Evolutionary conservation across 2,888 invertebrate genomes (phyloP).

Genomic region (Autographa gamma): DNA sequence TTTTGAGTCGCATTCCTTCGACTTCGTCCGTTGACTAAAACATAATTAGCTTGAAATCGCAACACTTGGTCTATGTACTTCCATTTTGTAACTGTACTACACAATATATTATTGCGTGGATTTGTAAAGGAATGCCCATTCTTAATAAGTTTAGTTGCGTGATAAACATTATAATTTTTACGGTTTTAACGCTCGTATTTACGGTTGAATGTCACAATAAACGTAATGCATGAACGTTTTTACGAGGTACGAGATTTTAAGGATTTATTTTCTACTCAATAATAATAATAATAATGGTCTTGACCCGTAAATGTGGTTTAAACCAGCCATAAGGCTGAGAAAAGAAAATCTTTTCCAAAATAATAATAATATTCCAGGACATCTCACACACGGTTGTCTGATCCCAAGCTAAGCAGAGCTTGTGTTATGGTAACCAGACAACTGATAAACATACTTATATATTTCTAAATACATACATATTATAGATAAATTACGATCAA

Average conservation of each 20-base stretch:
- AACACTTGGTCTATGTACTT: constrained; percentile 28
- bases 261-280: too few relatives aligned
- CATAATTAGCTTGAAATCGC: constrained; percentile 43
- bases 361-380: too few relatives aligned
- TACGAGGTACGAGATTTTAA: not conserved
- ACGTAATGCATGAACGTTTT: not conserved
- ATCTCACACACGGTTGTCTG: too few relatives aligned
- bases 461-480: too few relatives aligned
- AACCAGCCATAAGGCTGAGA: too few relatives aligned
- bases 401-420: too few relatives aligned
- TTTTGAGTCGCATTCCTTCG: constrained; percentile 42
- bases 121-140: constrained; percentile 2
- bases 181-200: not conserved
- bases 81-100: constrained; percentile 45
- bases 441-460: too few relatives aligned
- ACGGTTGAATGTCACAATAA: not conserved
- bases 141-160: constrained; percentile 15
- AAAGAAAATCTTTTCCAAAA: too few relatives aligned
- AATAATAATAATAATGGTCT: too few relatives aligned
- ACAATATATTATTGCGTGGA: constrained; percentile 41
- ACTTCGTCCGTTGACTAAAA: constrained; percentile 27
- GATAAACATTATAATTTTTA: not conserved
- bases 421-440: too few relatives aligned
- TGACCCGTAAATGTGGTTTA: too few relatives aligned
- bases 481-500: too few relatives aligned